phyloP scores from a whole-genome alignment of 2,797 vertebrate genomes.

The Sebastiscus tertius region DNA sequence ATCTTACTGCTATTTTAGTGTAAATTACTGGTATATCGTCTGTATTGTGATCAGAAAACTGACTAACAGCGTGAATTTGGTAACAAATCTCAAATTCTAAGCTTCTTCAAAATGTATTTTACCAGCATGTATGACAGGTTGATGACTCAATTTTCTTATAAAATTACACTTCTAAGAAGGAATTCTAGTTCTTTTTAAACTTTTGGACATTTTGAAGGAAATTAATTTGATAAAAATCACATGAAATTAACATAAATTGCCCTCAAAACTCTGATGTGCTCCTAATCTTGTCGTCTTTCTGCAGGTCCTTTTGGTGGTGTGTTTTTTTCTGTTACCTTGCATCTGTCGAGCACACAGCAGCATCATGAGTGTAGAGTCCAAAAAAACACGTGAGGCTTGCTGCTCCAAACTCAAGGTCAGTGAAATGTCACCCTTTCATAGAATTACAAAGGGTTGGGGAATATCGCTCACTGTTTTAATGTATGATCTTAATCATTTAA shows the following conservation, averaged over 20 bases:
- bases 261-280: neutral
- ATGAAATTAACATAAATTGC: neutral
- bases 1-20: neutral
- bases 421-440: neutral
- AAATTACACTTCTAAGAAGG: neutral
- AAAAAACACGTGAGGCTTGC: conserved; percentile 59
- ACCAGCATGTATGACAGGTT: neutral
- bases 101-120: neutral
- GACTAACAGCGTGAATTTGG: neutral
- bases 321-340: neutral
- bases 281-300: neutral
- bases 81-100: neutral
- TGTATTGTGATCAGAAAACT: neutral
- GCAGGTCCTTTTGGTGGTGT: conserved; percentile 23
- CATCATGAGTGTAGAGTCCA: conserved; percentile 82
- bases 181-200: neutral
- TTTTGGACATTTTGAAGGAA: neutral
- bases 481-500: neutral
- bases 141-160: neutral
- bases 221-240: neutral
- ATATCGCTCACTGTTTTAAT: neutral
- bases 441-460: neutral
- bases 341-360: conserved; percentile 5
- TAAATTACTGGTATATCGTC: neutral
- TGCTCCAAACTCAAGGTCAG: conserved; percentile 84